Evolutionary conservation across 2,797 vertebrate genomes (phyloP).

Genomic region (Darevskia mixta): DNA sequence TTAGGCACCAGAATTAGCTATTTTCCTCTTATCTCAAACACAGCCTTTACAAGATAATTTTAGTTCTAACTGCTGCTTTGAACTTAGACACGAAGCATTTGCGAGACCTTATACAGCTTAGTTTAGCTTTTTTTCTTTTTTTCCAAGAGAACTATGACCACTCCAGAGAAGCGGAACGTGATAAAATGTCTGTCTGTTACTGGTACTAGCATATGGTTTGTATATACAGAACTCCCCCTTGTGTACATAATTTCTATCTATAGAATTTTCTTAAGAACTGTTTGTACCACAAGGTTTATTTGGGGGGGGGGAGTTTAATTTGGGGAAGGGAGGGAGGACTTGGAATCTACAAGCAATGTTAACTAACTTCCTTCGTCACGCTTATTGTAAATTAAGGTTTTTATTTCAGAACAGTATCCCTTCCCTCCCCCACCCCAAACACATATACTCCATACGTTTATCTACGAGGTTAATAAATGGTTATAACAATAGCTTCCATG

Average conservation of each 20-base stretch:
- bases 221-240: not conserved
- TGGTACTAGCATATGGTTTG: not conserved
- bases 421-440: not conserved
- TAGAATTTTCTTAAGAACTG: conserved; percentile 12
- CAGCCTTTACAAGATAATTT: conserved; percentile 12
- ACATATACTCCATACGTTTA: not conserved
- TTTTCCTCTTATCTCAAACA: not conserved
- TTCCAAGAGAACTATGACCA: not conserved
- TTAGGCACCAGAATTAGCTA: conserved; percentile 6
- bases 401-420: not conserved
- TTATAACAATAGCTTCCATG: not conserved
- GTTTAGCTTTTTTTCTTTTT: not conserved
- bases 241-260: conserved; percentile 22
- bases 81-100: not conserved
- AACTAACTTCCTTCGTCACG: not conserved
- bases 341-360: not conserved
- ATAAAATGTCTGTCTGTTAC: not conserved
- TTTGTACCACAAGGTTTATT: conserved; percentile 7
- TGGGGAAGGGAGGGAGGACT: too few species aligned
- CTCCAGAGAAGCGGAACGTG: conserved; percentile 16
- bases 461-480: not conserved
- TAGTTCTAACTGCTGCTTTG: conserved; percentile 5
- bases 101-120: rapidly evolving
- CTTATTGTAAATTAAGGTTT: not conserved
- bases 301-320: too few species aligned